Percentiles rank a stretch among this genome's conserved stretches.
phyloP scores from a whole-genome alignment of 1,140 invertebrate genomes.

The Brachionus calyciflorus region DNA sequence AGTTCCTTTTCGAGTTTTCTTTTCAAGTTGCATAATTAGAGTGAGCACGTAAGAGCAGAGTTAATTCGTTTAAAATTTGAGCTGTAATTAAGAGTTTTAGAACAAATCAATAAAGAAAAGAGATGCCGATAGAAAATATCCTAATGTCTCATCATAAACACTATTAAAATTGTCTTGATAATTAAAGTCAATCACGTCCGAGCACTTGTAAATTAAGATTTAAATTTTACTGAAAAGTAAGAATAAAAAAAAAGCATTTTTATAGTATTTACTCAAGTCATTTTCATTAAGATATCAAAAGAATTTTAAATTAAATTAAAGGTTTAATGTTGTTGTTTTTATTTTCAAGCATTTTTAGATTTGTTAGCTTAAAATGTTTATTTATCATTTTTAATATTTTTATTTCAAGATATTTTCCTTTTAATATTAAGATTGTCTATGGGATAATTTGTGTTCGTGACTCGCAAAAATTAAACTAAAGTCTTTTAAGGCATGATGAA shows the following conservation, averaged over 20 bases:
- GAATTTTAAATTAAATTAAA: conserved; percentile 24
- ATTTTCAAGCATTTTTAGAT: not conserved
- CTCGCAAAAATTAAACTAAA: not conserved
- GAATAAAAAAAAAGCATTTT: not conserved
- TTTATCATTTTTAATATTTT: too few relatives aligned
- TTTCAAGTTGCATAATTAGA: conserved; percentile 4
- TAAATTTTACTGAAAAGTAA: too few relatives aligned
- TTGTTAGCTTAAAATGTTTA: not conserved
- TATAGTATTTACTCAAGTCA: conserved; percentile 17
- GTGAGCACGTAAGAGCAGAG: conserved; percentile 40
- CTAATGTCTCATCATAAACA: conserved; percentile 29
- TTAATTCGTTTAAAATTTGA: conserved; percentile 27
- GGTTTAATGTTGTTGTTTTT: conserved; percentile 14
- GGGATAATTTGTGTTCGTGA: conserved; percentile 22
- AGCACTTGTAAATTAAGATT: not conserved
- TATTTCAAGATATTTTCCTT: too few relatives aligned
- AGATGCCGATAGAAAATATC: not conserved
- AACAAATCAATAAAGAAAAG: not conserved
- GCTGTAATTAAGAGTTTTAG: conserved; percentile 15
- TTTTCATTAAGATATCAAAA: conserved; percentile 9
- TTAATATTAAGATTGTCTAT: too few relatives aligned
- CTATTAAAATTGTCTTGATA: conserved; percentile 19
- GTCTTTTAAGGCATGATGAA: too few relatives aligned
- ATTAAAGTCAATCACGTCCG: conserved; percentile 8
- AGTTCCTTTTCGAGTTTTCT: too few relatives aligned